Evolutionary conservation across 2,888 invertebrate genomes (phyloP).

Genomic region (Patella depressa): DNA sequence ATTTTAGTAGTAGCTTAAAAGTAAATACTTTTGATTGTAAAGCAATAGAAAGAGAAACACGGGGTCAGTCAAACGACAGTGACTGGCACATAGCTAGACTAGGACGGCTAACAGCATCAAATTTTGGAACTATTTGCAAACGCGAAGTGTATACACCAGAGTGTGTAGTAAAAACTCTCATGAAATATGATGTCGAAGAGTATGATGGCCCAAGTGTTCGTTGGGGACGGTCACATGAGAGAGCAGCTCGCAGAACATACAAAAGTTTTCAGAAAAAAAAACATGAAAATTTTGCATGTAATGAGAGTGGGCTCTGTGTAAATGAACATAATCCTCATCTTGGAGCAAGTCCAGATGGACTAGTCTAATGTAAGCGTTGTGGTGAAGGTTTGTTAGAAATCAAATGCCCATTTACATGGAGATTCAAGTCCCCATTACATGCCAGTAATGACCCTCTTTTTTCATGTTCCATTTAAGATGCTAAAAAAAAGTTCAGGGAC

Average conservation of each 20-base stretch:
- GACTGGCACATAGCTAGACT: not conserved
- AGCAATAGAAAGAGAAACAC: not conserved
- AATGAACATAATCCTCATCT: slow-evolving; percentile 15
- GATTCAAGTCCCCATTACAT: not conserved
- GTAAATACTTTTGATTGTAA: not conserved
- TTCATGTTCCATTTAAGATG: not conserved
- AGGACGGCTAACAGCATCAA: not conserved
- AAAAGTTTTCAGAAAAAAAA: not conserved
- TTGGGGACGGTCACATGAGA: not conserved
- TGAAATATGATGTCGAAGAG: not conserved
- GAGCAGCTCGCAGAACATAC: not conserved
- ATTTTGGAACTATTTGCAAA: not conserved
- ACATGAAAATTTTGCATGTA: not conserved
- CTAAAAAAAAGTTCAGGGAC: slow-evolving; percentile 21
- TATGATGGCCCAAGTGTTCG: not conserved
- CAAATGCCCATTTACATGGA: slow-evolving; percentile 21
- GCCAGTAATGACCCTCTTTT: slow-evolving; percentile 2
- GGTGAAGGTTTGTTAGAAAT: slow-evolving; percentile 24
- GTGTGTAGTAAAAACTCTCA: not conserved
- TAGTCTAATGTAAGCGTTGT: slow-evolving; percentile 29
- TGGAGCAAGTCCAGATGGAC: slow-evolving; percentile 26
- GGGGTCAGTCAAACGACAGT: not conserved
- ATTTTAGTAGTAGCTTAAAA: not conserved
- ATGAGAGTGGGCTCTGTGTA: slow-evolving; percentile 13
- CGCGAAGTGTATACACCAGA: not conserved